These are phyloP conservation scores for Hemaris fuciformis DNA, from an alignment of 2,888 invertebrate species.

Conservation along the genomic window DNA sequence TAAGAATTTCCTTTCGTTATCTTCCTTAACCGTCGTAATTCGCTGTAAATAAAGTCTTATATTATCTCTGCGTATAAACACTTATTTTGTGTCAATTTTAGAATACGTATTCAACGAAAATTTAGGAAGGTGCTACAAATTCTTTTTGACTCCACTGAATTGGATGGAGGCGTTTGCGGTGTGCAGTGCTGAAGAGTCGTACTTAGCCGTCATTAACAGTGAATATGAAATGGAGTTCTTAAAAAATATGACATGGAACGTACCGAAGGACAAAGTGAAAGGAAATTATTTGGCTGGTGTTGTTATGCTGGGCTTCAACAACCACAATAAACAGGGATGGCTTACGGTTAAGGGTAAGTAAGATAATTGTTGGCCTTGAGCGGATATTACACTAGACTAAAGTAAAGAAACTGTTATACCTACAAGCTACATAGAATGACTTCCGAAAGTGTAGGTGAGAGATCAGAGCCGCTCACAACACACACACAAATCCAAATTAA, in stretches of 20 bases:
- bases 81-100: neutral
- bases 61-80: too few relatives aligned
- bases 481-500: too few relatives aligned
- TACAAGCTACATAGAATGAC: too few relatives aligned
- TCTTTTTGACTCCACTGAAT: conserved; percentile 49
- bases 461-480: too few relatives aligned
- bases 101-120: conserved; percentile 42
- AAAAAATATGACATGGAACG: conserved; percentile 36
- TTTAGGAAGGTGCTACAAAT: conserved; percentile 57
- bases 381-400: too few relatives aligned
- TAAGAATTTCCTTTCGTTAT: too few relatives aligned
- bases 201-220: conserved; percentile 55
- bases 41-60: too few relatives aligned
- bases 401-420: too few relatives aligned
- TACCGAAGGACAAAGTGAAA: conserved; percentile 38
- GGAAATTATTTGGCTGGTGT: conserved; percentile 38
- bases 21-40: too few relatives aligned
- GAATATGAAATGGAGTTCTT: conserved; percentile 46
- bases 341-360: conserved; percentile 48
- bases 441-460: too few relatives aligned
- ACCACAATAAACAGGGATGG: conserved; percentile 38
- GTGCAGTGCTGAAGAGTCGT: conserved; percentile 56
- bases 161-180: conserved; percentile 57
- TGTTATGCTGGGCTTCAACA: conserved; percentile 40
- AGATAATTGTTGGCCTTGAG: neutral